Evolutionary conservation across 1,140 invertebrate species (phyloP).

Genomic region (Scaptomyza graminum): DNA sequence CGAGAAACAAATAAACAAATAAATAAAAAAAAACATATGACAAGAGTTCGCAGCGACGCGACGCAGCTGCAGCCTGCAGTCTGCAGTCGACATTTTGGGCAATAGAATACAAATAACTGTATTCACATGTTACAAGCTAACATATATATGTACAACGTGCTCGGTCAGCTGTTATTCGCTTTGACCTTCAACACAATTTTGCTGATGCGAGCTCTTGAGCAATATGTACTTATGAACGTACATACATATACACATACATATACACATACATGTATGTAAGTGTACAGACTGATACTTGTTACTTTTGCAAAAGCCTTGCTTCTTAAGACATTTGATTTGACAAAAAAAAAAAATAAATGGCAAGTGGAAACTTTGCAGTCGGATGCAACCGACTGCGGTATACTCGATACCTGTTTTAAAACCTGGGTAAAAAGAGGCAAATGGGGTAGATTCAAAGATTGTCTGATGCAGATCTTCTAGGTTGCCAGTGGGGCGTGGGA

Average conservation of each 20-base stretch:
- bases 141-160: conserved; percentile 4
- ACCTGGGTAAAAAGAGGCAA: too few relatives aligned
- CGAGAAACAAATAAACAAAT: conserved; percentile 3
- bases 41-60: conserved; percentile 31
- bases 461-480: too few relatives aligned
- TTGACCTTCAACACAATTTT: background rate
- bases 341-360: too few relatives aligned
- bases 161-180: background rate
- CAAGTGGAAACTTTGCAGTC: too few relatives aligned
- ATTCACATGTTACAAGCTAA: background rate
- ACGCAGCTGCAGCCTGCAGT: conserved; percentile 25
- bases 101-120: conserved; percentile 6
- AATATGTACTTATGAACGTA: background rate
- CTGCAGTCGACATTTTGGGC: conserved; percentile 13
- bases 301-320: too few relatives aligned
- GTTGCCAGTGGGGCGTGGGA: too few relatives aligned
- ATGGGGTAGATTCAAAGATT: too few relatives aligned
- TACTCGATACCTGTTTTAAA: too few relatives aligned
- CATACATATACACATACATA: background rate
- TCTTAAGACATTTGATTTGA: too few relatives aligned
- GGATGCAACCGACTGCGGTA: too few relatives aligned
- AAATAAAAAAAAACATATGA: conserved; percentile 46
- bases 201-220: background rate
- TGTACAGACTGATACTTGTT: background rate
- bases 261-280: too few relatives aligned